These are phyloP conservation scores for Hestina assimilis DNA, from an alignment of 1,140 invertebrate species.

Conservation along the genomic window DNA sequence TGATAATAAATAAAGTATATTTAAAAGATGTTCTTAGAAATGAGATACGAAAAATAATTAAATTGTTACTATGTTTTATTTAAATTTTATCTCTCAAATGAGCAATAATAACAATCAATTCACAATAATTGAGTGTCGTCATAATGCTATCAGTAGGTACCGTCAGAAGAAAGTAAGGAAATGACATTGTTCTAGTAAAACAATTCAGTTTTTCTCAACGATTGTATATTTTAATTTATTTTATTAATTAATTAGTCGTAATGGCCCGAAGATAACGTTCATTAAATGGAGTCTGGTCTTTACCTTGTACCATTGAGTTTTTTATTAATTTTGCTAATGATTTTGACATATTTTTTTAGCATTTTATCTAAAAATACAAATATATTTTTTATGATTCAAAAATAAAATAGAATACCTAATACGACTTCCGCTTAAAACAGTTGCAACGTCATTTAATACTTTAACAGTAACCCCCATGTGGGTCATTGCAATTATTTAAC, in stretches of 20 bases:
- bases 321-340: too few relatives aligned
- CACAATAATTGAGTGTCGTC: not conserved
- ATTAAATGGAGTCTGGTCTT: too few relatives aligned
- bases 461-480: too few relatives aligned
- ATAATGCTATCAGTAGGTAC: not conserved
- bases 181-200: not conserved
- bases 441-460: too few relatives aligned
- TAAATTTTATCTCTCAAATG: not conserved
- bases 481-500: too few relatives aligned
- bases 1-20: too few relatives aligned
- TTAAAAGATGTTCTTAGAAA: not conserved
- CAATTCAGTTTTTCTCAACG: not conserved
- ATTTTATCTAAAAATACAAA: too few relatives aligned
- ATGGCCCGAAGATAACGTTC: too few relatives aligned
- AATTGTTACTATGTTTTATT: not conserved
- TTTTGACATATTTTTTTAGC: too few relatives aligned
- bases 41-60: not conserved
- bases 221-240: not conserved
- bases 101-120: not conserved
- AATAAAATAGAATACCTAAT: too few relatives aligned
- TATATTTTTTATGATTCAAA: too few relatives aligned
- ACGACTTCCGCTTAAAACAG: too few relatives aligned
- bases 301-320: not conserved
- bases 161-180: not conserved
- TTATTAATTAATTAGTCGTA: not conserved